Percentiles rank a stretch among this genome's conserved stretches.
Conservation (phyloP, 1,140 invertebrate species). For the Polypedilum vanderplanki region DNA sequence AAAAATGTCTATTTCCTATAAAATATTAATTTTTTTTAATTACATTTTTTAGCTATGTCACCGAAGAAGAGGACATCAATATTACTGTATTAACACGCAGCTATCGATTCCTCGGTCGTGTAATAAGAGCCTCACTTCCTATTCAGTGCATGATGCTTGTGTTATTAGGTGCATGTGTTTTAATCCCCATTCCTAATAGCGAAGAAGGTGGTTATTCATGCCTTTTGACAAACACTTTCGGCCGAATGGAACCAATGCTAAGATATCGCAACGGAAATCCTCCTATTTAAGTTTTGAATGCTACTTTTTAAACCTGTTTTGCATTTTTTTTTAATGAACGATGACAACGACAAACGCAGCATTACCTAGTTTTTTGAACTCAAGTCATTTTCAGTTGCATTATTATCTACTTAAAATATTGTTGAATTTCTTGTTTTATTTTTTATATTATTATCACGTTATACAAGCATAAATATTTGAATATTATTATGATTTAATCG, state of each 20-base stretch:
- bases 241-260: slow-evolving; percentile 69
- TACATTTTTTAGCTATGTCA: slow-evolving; percentile 38
- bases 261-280: slow-evolving; percentile 83
- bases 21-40: slow-evolving; percentile 30
- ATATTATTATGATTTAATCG: no score
- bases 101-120: slow-evolving; percentile 75
- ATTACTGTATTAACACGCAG: slow-evolving; percentile 62
- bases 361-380: no score
- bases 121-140: slow-evolving; percentile 80
- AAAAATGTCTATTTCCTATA: slow-evolving; percentile 32
- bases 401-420: no score
- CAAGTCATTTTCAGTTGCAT: no score
- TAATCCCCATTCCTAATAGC: slow-evolving; percentile 78
- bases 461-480: no score
- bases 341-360: no score
- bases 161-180: slow-evolving; percentile 76
- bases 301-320: no score
- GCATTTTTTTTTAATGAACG: no score
- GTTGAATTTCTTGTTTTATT: no score
- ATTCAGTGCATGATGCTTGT: slow-evolving; percentile 85
- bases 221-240: slow-evolving; percentile 73
- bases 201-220: slow-evolving; percentile 68
- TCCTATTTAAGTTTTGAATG: slow-evolving; percentile 55
- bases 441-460: no score
- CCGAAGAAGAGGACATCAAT: slow-evolving; percentile 50